Base-by-base conservation (phyloP, 2,888 invertebrate species). In the Tillus elongatus region DNA sequence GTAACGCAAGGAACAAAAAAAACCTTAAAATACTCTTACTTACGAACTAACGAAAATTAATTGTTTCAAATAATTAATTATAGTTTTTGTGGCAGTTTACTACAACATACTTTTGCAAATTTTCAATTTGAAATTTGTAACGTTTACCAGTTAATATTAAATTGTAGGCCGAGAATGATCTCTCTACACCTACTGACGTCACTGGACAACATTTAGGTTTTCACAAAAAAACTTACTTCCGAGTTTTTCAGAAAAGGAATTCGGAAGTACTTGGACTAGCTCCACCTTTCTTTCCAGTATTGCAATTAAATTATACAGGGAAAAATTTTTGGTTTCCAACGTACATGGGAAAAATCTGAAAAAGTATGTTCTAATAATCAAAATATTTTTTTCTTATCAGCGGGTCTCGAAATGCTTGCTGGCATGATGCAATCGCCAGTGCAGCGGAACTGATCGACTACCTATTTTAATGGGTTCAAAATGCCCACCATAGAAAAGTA, bases 201-300 rank as follows among this genome's bases (percentile, higher is more conserved):
- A 19, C 6, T n/a, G 24, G 24, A n/a, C 24, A 19, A 19, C 6
- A 19, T 19, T 19, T 19, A n/a, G n/a, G n/a, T 6, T 19, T 19
- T 19, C 6, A n/a, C 6, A n/a, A n/a, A 8, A 6, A 19, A 19
- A 19, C 24, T 19, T 19, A 19, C n/a, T 19, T 6, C 24, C 6
- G n/a, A 19, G 24, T 19, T 19, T 19, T 8, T 19, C 24, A n/a
- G 24, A 19, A 19, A 19, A 19, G 24, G 24, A 8, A 19, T 6
- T 19, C 24, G 24, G 24, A 19, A 19, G 24, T 19, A n/a, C 6
- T 8, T 19, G 24, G n/a, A 19, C 24, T 19, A 19, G 24, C 6
- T 19, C 24, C 24, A 19, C 24, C 24, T 19, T 19, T 19, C n/a
- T 19, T 19, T 19, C 24, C 24, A 19, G n/a, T n/a, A n/a, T 19